Conservation (phyloP, 2,888 invertebrate species). For the Galerucella pusilla region DNA sequence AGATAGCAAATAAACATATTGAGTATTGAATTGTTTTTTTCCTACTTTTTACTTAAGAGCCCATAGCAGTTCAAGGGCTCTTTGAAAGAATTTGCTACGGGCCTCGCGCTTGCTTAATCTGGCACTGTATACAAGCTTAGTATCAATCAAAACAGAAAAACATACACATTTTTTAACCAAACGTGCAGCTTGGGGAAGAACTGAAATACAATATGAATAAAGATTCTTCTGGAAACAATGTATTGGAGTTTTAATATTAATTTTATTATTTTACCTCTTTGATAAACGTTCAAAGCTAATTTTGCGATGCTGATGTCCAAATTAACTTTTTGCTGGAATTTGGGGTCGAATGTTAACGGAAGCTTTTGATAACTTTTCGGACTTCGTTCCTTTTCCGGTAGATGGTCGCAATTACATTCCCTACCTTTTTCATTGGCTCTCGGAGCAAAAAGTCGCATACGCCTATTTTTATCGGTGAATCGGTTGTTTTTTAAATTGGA, state of each 20-base stretch:
- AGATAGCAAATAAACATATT: too few relatives aligned
- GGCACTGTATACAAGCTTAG: too few relatives aligned
- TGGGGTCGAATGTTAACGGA: slow-evolving; percentile 74
- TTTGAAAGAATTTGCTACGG: too few relatives aligned
- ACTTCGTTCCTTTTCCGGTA: slow-evolving; percentile 50
- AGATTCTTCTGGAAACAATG: not conserved
- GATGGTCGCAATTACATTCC: slow-evolving; percentile 49
- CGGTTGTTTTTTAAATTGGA: slow-evolving; percentile 43
- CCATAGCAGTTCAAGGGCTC: too few relatives aligned
- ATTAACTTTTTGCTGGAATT: slow-evolving; percentile 81
- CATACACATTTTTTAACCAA: too few relatives aligned
- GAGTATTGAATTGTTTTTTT: too few relatives aligned
- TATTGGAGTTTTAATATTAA: too few relatives aligned
- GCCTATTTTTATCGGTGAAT: slow-evolving; percentile 40
- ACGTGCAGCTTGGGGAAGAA: too few relatives aligned
- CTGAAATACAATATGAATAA: not conserved
- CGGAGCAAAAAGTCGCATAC: slow-evolving; percentile 38
- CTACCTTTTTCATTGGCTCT: slow-evolving; percentile 43
- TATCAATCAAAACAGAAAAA: too few relatives aligned
- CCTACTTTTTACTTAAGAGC: too few relatives aligned
- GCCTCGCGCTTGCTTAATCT: too few relatives aligned
- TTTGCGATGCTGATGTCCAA: slow-evolving; percentile 87
- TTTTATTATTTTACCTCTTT: slow-evolving; percentile 75
- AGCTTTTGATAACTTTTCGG: slow-evolving; percentile 67
- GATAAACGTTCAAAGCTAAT: slow-evolving; percentile 93